Conservation (phyloP, 1,140 invertebrate genomes). For the Eueides isabella region DNA sequence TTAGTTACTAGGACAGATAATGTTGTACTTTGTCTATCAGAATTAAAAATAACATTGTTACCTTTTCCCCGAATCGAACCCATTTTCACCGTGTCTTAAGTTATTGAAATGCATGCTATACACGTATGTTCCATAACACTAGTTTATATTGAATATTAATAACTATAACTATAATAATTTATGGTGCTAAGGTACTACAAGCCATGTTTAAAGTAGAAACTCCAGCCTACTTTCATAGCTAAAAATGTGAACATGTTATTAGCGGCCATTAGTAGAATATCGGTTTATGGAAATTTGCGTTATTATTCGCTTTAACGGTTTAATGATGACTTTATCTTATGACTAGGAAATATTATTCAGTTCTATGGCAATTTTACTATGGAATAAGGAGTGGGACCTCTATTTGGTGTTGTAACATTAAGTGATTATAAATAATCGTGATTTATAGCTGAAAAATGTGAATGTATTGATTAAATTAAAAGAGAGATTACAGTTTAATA, state of each 20-base stretch:
- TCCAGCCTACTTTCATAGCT: slow-evolving; percentile 8
- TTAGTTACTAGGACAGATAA: too few relatives aligned
- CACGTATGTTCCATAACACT: too few relatives aligned
- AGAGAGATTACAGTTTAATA: too few relatives aligned
- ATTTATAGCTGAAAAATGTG: too few relatives aligned
- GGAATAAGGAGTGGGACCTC: neutral
- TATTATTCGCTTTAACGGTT: neutral
- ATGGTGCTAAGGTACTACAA: neutral
- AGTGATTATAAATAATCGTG: neutral
- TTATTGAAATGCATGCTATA: too few relatives aligned
- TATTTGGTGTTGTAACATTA: neutral
- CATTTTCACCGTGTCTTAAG: too few relatives aligned
- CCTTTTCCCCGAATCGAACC: neutral
- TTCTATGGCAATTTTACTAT: neutral
- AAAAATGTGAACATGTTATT: slow-evolving; percentile 23
- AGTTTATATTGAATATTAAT: too few relatives aligned
- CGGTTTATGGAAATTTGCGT: slow-evolving; percentile 12
- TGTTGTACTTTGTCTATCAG: too few relatives aligned
- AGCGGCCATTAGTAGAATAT: slow-evolving; percentile 16
- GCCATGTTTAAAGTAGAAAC: slow-evolving; percentile 13
- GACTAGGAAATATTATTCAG: neutral
- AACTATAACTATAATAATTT: too few relatives aligned
- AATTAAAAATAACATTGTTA: too few relatives aligned
- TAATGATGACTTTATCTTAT: slow-evolving; percentile 3
- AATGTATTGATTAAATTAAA: too few relatives aligned